Conservation (phyloP, 2,797 vertebrate genomes). For the Enteromius fasciolatus region DNA sequence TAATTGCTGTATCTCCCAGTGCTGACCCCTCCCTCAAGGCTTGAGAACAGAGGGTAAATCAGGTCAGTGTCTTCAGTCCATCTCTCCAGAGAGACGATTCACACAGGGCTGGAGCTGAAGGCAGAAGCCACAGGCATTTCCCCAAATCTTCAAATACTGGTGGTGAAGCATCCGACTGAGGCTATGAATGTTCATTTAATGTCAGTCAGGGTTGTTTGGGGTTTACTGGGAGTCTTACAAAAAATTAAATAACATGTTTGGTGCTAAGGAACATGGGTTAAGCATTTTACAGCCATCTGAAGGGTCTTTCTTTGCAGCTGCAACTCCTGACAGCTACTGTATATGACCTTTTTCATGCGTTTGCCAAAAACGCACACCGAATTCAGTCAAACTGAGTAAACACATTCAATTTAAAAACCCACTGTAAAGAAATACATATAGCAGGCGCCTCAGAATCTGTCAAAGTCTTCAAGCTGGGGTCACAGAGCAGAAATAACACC, state of each 20-base stretch:
- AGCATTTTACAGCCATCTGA: background rate
- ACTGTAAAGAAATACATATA: background rate
- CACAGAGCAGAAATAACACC: conserved; percentile 57
- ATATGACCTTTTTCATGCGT: conserved; percentile 41
- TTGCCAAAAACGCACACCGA: background rate
- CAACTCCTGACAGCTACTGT: background rate
- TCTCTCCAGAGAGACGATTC: conserved; percentile 23
- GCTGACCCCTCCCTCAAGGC: background rate
- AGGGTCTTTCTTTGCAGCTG: background rate
- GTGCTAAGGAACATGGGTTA: background rate
- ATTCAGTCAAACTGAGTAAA: background rate
- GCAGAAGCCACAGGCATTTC: conserved; percentile 27
- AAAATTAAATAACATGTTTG: conserved; percentile 4
- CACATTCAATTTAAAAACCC: background rate
- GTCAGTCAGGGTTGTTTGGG: conserved; percentile 21
- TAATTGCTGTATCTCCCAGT: background rate
- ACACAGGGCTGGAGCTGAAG: conserved; percentile 29
- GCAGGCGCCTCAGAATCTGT: conserved; percentile 4
- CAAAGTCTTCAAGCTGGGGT: conserved; percentile 50
- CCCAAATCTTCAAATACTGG: conserved; percentile 23
- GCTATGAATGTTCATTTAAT: conserved; percentile 21
- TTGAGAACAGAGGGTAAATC: conserved; percentile 1
- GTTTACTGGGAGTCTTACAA: conserved; percentile 13
- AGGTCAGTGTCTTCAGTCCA: conserved; percentile 23
- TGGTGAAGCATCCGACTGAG: background rate